Base-by-base conservation (phyloP, 1,140 invertebrate genomes). In the Drosophila miranda region DNA sequence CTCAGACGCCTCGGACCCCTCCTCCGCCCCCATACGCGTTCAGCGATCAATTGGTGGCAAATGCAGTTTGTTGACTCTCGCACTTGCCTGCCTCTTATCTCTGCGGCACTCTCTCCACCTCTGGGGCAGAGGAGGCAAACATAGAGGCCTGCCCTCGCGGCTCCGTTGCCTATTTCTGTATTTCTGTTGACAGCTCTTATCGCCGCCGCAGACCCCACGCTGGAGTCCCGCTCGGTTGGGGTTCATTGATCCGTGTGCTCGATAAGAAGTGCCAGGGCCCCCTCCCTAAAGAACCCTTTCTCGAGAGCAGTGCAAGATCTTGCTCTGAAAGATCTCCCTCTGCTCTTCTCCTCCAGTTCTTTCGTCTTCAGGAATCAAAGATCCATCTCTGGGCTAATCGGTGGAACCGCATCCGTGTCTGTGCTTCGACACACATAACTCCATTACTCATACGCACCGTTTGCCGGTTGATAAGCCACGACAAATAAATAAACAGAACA, bases 201-300 rank as follows among this genome's bases (percentile, higher is more conserved):
- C 72, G 71, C 14, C 52, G 71, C 14, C 52, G 21, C 44, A 34
- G 46, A 63, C 34, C 34, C 34, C 34, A 38, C 34, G 21, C 28
- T 50, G 52, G 51, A 68, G 66, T 68, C 42, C 63, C 73, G 69
- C 56, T 64, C 42, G 53, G 43, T 57, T 70, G 72, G 77, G 79
- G 82, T 84, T 84, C 81, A 87, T 84, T 84, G 82, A 84, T 84
- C 82, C 78, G 41, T 67, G 46, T 44, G 55, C 60, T 46, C 50
- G 81, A 84, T 86, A 86, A 86, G 71, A 42, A 28, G 30, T 34
- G 19, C 13, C 13, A 34, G 11, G 26, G 16, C 16, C 30, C 19
- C 19, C 19, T 19, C 53, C 45, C 45, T 30, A 56, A 48, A 61
- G 34, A 38, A 13, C 34, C 11, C 8, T 34, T 26, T 5, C 23